phyloP scores from a whole-genome alignment of 1,140 invertebrate species.

The Kradibia gibbosae region DNA sequence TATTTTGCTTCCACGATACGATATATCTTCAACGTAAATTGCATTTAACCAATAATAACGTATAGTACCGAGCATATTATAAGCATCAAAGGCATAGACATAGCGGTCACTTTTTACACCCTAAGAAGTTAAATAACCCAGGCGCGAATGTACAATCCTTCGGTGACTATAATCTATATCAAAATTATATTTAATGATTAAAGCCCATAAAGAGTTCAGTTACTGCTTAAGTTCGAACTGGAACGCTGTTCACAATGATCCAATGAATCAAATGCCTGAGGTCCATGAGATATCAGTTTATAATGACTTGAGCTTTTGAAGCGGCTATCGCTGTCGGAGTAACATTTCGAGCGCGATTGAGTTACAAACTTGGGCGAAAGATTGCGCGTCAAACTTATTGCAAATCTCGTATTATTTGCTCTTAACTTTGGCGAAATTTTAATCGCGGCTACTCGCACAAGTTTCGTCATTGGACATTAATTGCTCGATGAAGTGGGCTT shows the following conservation, averaged over 20 bases:
- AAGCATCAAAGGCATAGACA: no score
- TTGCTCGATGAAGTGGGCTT: no score
- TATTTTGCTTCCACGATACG: no score
- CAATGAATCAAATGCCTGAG: not conserved
- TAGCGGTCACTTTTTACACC: no score
- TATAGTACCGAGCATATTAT: no score
- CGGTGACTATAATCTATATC: not conserved
- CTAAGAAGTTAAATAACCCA: no score
- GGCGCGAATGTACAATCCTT: not conserved
- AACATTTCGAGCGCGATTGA: slow-evolving; percentile 1
- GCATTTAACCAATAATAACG: no score
- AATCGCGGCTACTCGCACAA: not conserved
- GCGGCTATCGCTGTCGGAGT: not conserved
- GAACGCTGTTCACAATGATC: not conserved
- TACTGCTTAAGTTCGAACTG: not conserved
- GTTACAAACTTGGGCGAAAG: not conserved
- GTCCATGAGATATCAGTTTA: not conserved
- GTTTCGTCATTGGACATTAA: not conserved
- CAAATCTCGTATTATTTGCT: not conserved
- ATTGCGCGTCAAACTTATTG: not conserved
- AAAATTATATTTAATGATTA: not conserved
- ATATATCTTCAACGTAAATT: no score
- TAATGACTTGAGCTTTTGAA: not conserved
- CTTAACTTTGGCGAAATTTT: not conserved
- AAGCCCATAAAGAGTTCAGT: not conserved